A percentile compares a stretch with the other conserved stretches of the same genome.
Conservation (phyloP, 2,888 invertebrate genomes). For the Lasioglossum oenotherae region DNA sequence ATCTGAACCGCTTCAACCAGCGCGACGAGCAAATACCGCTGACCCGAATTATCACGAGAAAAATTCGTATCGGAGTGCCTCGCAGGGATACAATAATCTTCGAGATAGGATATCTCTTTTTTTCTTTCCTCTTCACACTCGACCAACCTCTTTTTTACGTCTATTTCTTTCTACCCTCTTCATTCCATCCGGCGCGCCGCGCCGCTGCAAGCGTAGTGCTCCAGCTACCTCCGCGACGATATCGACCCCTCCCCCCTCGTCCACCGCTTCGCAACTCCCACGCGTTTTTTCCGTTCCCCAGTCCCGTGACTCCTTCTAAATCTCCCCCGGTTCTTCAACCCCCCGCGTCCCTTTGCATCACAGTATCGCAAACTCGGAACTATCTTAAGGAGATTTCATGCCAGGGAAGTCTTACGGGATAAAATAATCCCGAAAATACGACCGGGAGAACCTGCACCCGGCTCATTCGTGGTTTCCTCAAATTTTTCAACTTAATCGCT, state of each 20-base stretch:
- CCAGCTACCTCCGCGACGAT: constrained; percentile 30
- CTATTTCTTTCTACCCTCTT: constrained; percentile 19
- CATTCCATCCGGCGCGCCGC: constrained; percentile 9
- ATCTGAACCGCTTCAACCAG: neutral
- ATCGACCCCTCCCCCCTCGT: constrained; percentile 37
- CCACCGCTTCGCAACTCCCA: constrained; percentile 22
- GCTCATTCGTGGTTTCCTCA: constrained; percentile 34
- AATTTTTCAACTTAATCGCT: constrained; percentile 52
- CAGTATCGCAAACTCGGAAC: constrained; percentile 57
- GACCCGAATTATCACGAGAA: constrained; percentile 54
- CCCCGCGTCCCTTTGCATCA: constrained; percentile 52
- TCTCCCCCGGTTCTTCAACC: constrained; percentile 13
- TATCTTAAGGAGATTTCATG: constrained; percentile 61
- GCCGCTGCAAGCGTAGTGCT: constrained; percentile 23
- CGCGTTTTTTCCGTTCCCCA: constrained; percentile 32
- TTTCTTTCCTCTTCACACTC: constrained; percentile 27
- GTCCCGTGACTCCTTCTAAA: constrained; percentile 10
- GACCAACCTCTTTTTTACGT: constrained; percentile 26
- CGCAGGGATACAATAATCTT: constrained; percentile 61
- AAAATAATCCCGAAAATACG: constrained; percentile 53
- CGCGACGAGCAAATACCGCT: constrained; percentile 51
- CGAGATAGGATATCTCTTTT: constrained; percentile 47
- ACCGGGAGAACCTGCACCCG: constrained; percentile 17
- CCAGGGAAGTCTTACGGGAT: constrained; percentile 33
- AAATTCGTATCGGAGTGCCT: constrained; percentile 50